Conservation (phyloP, 2,113 vertebrate species). For the Passer domesticus region DNA sequence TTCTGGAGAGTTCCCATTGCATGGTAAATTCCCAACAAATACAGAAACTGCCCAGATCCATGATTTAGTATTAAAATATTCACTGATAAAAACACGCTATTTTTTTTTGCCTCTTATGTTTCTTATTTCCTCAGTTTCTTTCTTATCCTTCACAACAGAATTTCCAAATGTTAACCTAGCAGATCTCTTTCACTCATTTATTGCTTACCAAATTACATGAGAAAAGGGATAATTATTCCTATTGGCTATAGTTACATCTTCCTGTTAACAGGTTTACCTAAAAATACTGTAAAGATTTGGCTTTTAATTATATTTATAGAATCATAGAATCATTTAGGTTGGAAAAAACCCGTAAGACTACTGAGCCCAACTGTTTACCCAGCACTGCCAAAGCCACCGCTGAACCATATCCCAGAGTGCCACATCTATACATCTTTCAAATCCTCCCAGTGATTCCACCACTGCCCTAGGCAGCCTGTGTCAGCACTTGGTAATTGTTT, state of each 20-base stretch:
- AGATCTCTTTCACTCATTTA: neutral
- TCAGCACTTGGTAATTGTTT: neutral
- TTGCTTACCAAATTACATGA: neutral
- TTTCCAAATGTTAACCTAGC: neutral
- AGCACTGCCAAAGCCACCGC: neutral
- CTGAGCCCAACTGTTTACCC: accelerated
- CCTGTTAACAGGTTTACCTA: neutral
- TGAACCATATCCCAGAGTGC: neutral
- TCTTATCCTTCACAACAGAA: neutral
- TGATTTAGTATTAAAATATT: neutral
- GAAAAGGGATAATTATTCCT: neutral
- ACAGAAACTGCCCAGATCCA: neutral
- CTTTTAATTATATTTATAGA: neutral
- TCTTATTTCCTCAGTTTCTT: neutral
- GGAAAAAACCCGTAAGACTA: neutral
- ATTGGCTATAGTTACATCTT: neutral
- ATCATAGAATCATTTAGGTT: neutral
- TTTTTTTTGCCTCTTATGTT: neutral
- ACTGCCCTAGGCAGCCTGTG: neutral
- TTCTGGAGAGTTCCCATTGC: neutral
- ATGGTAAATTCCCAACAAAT: neutral
- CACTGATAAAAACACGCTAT: neutral
- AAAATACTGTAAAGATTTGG: neutral
- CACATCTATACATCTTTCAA: neutral
- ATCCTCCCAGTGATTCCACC: neutral